Evolutionary conservation across 2,113 vertebrate species (phyloP).

Genomic region (Microcebus jonahi): DNA sequence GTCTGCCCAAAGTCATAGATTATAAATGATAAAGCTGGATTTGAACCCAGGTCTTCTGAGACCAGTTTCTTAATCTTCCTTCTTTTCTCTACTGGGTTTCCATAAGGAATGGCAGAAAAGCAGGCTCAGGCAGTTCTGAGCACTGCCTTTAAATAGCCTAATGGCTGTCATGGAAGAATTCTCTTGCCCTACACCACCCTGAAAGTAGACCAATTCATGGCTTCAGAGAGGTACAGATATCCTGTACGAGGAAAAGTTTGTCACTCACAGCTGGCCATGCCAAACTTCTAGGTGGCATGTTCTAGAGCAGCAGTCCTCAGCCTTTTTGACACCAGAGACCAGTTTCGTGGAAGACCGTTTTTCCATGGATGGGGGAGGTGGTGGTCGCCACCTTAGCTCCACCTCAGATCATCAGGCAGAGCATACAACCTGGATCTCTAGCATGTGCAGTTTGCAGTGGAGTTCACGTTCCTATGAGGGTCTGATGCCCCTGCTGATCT

Average conservation of each 20-base stretch:
- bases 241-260: background rate
- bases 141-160: background rate
- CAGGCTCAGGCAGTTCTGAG: background rate
- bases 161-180: background rate
- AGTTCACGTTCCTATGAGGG: no score
- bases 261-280: background rate
- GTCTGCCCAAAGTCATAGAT: background rate
- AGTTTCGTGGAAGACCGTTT: no score
- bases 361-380: no score
- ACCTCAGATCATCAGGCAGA: no score
- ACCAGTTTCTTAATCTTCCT: background rate
- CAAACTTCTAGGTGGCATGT: background rate
- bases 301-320: background rate
- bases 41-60: background rate
- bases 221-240: background rate
- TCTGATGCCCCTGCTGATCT: no score
- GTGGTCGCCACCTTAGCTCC: no score
- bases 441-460: no score
- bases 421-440: no score
- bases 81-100: background rate
- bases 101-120: background rate
- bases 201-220: background rate
- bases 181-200: background rate
- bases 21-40: background rate
- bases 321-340: no score